These are phyloP conservation scores for Lycopodina hypogea DNA, from an alignment of 37 sponge, comb jelly and placozoan species.

Conservation along the genomic window DNA sequence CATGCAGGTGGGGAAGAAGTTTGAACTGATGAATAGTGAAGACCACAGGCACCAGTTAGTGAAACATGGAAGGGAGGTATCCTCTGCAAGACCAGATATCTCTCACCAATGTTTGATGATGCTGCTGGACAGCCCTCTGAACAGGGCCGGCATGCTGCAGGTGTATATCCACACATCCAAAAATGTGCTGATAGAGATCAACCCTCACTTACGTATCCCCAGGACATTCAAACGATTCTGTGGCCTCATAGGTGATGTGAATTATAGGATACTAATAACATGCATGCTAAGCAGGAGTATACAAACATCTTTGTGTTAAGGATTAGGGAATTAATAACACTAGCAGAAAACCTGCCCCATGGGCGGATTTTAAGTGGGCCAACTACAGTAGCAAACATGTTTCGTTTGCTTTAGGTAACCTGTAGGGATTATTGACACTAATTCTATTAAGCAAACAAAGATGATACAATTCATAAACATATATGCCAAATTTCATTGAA, in stretches of 20 bases:
- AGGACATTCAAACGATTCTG: slow-evolving; percentile 95
- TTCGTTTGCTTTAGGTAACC: no score
- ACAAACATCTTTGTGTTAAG: no score
- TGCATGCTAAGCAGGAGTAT: no score
- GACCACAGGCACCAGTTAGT: slow-evolving; percentile 67
- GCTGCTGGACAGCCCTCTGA: slow-evolving; percentile 98
- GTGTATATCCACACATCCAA: slow-evolving; percentile 94
- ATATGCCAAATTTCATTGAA: no score
- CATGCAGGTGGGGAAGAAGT: slow-evolving; percentile 77
- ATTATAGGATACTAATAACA: background rate
- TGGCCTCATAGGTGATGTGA: slow-evolving; percentile 90
- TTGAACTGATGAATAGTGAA: slow-evolving; percentile 89
- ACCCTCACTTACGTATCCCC: slow-evolving; percentile 92
- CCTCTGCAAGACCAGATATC: slow-evolving; percentile 92
- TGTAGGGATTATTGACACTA: no score
- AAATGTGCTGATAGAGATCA: slow-evolving; percentile 97
- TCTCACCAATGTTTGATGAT: slow-evolving; percentile 98
- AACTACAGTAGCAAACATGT: no score
- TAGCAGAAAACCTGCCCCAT: no score
- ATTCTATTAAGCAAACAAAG: no score
- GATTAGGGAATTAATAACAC: no score
- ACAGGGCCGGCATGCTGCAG: slow-evolving; percentile 94
- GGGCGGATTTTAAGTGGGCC: no score
- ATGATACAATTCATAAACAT: no score
- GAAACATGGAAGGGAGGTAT: slow-evolving; percentile 75